Evolutionary conservation across 2,113 vertebrate genomes (phyloP).

Genomic region (Cyprinus carpio): DNA sequence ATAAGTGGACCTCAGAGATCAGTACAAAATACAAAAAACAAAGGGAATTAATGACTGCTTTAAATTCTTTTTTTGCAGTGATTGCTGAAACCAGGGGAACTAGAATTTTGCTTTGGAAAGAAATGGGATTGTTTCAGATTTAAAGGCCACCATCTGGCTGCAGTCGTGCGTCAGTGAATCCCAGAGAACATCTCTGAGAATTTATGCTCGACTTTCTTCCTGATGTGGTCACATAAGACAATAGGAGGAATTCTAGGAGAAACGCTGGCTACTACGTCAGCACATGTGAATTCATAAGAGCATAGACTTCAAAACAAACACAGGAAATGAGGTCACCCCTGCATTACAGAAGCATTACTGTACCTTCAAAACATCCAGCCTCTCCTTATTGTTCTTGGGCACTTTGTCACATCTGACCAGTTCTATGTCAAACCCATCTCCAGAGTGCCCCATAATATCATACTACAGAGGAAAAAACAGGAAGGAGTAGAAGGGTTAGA

Average conservation of each 20-base stretch:
- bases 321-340: conserved; percentile 29
- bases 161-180: conserved; percentile 32
- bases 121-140: neutral
- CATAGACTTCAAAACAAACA: conserved; percentile 35
- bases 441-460: conserved; percentile 91
- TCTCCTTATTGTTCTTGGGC: conserved; percentile 92
- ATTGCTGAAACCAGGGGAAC: neutral
- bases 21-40: too few relatives aligned
- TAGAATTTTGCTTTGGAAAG: conserved; percentile 5
- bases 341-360: conserved; percentile 19
- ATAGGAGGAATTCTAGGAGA: conserved; percentile 34
- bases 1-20: too few relatives aligned
- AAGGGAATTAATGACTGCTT: neutral
- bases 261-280: conserved; percentile 4
- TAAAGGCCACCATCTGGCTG: neutral
- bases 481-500: conserved; percentile 38
- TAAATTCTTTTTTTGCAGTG: neutral
- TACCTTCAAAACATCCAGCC: conserved; percentile 94
- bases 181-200: neutral
- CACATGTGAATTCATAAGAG: conserved; percentile 33
- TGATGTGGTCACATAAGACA: conserved; percentile 31
- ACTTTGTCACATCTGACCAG: conserved; percentile 82
- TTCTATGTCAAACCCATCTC: conserved; percentile 85
- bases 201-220: conserved; percentile 28
- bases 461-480: conserved; percentile 79